Evolutionary conservation across 2,888 invertebrate species (phyloP), one percentile per base, ranked within the genome.

Genomic region (Scaptomyza cyrtandrae): DNA sequence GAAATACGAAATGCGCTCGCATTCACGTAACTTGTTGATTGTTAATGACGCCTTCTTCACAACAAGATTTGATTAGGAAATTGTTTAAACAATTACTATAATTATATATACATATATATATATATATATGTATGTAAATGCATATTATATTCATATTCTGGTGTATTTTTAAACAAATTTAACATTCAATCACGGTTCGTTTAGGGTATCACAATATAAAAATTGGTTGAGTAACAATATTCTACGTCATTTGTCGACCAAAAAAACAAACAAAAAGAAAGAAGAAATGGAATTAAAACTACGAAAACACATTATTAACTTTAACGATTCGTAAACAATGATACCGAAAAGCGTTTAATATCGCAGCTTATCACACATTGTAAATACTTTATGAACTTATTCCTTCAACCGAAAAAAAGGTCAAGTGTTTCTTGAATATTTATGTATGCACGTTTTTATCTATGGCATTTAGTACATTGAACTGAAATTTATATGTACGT

Each of bases 1-100:
- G 6, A 35, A 24, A 37, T 31, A 37, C 14, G 24, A 11, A 43
- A 44, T 14, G 43, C 43, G 35, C 43, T 43, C 41, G 19, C n/a
- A 33, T 55, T 80, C 56, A 65, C 79, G 59, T 66, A 67, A 71
- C 44, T 76, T 78, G 76, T 73, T 80, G 65, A 50, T 80, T 50
- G 57, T 50, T 68, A 46, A 59, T 65, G 48, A 14, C 52, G 41
- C 41, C 48, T 43, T 60, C 43, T 46, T 31, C 33, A 24, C 50
- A 54, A 31, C 41, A 49, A 48, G 46, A 41, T 55, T 46, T 71
- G 71, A 77, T 73, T 73, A 73, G 54, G 35, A 76, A 63, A 59
- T 46, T 58, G 54, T 60, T 74, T 50, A 64, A 70, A 52, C 63
- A 74, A 71, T 67, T 69, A 54, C 24, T n/a, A 31, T 37, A 19